These are phyloP conservation scores for Alloscopus bannaensis DNA, from an alignment of 2,888 invertebrate genomes.

Conservation along the genomic window DNA sequence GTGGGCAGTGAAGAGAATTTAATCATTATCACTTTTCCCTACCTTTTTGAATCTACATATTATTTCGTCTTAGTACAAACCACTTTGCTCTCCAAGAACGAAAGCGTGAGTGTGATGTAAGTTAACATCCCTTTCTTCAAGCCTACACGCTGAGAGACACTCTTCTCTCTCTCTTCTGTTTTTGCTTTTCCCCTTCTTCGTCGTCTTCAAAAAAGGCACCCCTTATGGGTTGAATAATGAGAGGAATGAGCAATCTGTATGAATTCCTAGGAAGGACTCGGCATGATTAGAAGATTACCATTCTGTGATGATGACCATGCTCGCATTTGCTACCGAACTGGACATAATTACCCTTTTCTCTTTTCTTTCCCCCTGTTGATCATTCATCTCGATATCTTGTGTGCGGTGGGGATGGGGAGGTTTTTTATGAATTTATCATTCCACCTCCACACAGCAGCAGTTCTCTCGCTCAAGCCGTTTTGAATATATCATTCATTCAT, in stretches of 20 bases:
- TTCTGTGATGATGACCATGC: neutral
- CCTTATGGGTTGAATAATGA: neutral
- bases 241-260: slow-evolving; percentile 35
- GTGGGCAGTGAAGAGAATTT: slow-evolving; percentile 20
- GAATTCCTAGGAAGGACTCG: slow-evolving; percentile 18
- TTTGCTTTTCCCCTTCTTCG: neutral
- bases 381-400: neutral
- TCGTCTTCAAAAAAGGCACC: neutral
- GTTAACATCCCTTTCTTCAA: neutral
- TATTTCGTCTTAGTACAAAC: neutral
- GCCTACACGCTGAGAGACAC: neutral
- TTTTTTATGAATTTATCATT: slow-evolving; percentile 1
- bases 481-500: neutral
- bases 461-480: neutral
- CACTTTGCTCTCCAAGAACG: neutral
- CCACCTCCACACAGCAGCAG: neutral
- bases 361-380: neutral
- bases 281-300: slow-evolving; percentile 19
- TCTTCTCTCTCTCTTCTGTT: neutral
- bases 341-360: slow-evolving; percentile 49
- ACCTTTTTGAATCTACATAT: neutral
- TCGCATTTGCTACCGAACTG: slow-evolving; percentile 34
- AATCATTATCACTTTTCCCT: slow-evolving; percentile 43
- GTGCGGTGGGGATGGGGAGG: neutral
- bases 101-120: neutral